A percentile compares a stretch with the other conserved stretches of the same genome.
These are phyloP conservation scores for Pogonomyrmex californicus DNA, from an alignment of 1,140 invertebrate genomes.

Conservation along the genomic window DNA sequence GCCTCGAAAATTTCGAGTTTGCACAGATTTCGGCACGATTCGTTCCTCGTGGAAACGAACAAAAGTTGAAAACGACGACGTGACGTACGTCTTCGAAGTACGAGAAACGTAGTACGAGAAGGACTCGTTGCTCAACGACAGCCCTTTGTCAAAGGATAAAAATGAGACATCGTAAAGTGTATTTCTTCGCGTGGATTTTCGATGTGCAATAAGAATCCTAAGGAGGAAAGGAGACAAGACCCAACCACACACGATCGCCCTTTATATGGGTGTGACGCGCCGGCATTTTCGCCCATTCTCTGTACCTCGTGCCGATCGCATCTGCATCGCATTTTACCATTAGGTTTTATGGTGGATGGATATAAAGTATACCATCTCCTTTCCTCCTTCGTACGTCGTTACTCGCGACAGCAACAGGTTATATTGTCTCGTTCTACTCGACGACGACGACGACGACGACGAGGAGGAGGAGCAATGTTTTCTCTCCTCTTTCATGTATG, in stretches of 20 bases:
- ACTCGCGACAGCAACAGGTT: slow-evolving; percentile 68
- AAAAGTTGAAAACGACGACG: neutral
- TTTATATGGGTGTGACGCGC: slow-evolving; percentile 52
- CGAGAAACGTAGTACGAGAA: neutral
- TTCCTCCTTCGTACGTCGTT: neutral
- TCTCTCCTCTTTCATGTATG: neutral
- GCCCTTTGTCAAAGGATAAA: neutral
- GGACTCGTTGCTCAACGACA: neutral
- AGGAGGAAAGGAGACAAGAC: neutral
- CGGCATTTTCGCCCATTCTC: slow-evolving; percentile 23
- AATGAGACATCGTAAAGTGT: neutral
- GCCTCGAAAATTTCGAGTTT: neutral
- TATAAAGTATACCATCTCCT: slow-evolving; percentile 52
- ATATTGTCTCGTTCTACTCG: slow-evolving; percentile 55
- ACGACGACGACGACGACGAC: slow-evolving; percentile 13
- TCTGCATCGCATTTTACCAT: slow-evolving; percentile 70
- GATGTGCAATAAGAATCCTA: neutral
- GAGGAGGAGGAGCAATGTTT: slow-evolving; percentile 12
- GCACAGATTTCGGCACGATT: neutral
- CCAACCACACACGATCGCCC: neutral
- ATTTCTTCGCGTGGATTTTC: neutral
- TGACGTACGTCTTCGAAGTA: neutral
- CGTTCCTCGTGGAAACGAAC: neutral
- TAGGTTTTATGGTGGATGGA: slow-evolving; percentile 73
- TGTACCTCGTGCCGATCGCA: slow-evolving; percentile 59